Conservation (phyloP, 2,888 invertebrate genomes). For the Torymus auratus region DNA sequence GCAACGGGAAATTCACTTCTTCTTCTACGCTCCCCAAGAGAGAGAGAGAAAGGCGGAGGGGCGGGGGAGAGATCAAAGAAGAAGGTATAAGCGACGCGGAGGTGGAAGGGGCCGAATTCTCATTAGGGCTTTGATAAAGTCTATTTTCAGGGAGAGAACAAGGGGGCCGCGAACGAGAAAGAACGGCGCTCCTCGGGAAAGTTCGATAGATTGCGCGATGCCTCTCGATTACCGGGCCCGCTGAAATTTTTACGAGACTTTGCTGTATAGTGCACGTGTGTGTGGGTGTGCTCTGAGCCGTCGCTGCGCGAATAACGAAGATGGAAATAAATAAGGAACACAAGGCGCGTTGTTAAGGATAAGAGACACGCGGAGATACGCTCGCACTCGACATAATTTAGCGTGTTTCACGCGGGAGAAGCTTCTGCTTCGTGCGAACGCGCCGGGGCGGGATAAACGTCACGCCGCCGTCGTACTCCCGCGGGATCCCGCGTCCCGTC, state of each 20-base stretch:
- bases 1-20: slow-evolving; percentile 49
- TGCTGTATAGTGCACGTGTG: not conserved
- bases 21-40: not conserved
- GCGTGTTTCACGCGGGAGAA: slow-evolving; percentile 59
- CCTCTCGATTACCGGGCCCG: not conserved
- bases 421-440: not conserved
- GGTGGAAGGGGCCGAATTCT: slow-evolving; percentile 42
- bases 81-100: slow-evolving; percentile 18
- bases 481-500: slow-evolving; percentile 18
- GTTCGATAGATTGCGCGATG: slow-evolving; percentile 7
- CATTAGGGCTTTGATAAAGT: slow-evolving; percentile 55
- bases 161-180: not conserved
- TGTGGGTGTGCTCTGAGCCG: too few species aligned
- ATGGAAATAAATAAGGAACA: slow-evolving; percentile 28
- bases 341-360: not conserved
- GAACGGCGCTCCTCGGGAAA: not conserved
- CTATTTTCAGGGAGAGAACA: slow-evolving; percentile 33
- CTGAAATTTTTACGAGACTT: slow-evolving; percentile 2
- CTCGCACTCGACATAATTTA: slow-evolving; percentile 61
- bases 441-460: slow-evolving; percentile 60
- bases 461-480: slow-evolving; percentile 39
- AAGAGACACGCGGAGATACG: slow-evolving; percentile 21
- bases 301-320: not conserved
- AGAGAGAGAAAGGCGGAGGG: too few species aligned
- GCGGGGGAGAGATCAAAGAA: slow-evolving; percentile 38